phyloP scores from a whole-genome alignment of 2,888 invertebrate species.

The Scaptomyza tumidula region DNA sequence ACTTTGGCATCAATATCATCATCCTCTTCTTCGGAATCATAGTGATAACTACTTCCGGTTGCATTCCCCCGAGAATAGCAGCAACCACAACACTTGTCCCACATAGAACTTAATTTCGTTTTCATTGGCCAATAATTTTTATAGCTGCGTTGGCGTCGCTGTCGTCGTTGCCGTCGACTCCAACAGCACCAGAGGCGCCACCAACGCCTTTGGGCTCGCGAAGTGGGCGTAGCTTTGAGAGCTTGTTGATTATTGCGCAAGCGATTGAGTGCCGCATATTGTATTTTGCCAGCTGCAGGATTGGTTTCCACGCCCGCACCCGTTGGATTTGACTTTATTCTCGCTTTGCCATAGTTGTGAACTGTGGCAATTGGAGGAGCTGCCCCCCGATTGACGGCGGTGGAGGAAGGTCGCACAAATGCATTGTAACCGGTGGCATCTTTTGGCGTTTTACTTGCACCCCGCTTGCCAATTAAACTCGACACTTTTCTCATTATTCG shows the following conservation, averaged over 20 bases:
- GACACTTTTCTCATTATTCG: slow-evolving; percentile 76
- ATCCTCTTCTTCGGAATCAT: slow-evolving; percentile 75
- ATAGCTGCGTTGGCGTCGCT: slow-evolving; percentile 44
- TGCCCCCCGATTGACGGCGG: slow-evolving; percentile 8
- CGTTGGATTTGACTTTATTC: slow-evolving; percentile 37
- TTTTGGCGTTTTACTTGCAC: slow-evolving; percentile 56
- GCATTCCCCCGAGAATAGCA: slow-evolving; percentile 36
- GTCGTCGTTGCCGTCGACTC: slow-evolving; percentile 1
- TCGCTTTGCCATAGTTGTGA: slow-evolving; percentile 70
- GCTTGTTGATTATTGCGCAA: slow-evolving; percentile 57
- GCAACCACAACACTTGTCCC: slow-evolving; percentile 45
- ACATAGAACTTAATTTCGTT: slow-evolving; percentile 32
- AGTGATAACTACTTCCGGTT: slow-evolving; percentile 58
- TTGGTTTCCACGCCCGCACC: slow-evolving; percentile 15
- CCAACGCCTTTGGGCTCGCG: slow-evolving; percentile 30
- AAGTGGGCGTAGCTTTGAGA: slow-evolving; percentile 16
- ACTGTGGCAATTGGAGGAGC: slow-evolving; percentile 54
- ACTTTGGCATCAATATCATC: slow-evolving; percentile 83
- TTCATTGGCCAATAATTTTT: slow-evolving; percentile 52
- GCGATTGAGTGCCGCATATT: slow-evolving; percentile 80
- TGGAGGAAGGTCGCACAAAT: slow-evolving; percentile 44
- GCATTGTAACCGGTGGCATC: slow-evolving; percentile 66
- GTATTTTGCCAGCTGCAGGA: slow-evolving; percentile 66
- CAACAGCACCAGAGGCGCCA: slow-evolving; percentile 37
- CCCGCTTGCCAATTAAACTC: slow-evolving; percentile 73